Evolutionary conservation across 1,140 invertebrate species (phyloP), one percentile per base, ranked within the genome.

Genomic region (Zaprionus tsacasi): DNA sequence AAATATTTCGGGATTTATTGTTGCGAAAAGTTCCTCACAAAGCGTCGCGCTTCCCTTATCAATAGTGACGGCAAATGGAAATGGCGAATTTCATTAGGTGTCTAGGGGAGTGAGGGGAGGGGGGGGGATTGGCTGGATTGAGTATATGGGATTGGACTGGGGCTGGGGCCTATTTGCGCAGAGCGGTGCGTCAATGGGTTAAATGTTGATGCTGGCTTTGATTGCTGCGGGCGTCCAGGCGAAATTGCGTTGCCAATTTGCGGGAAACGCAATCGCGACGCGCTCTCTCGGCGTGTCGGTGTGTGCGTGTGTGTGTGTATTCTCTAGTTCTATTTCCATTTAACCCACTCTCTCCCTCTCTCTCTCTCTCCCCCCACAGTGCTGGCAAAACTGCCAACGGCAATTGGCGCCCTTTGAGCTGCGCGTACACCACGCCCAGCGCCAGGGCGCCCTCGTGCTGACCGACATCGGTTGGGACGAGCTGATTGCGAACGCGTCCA

Each of bases 391-490:
- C 58, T 87, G 91, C 74, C 79, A 78, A 6, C 64, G 82, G 61
- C 76, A 79, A 60, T 64, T 78, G 74, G 63, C 79, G 13, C 74
- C 82, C 13, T 88, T 89, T 71, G 66, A 85, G 40, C 66, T 89
- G 64, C 72, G 78, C 33, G 71, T 88, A 1, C 81, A 85, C 30
- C 72, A 81, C 56, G 85, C 85, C 54, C 81, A 91, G 57, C 91
- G 88, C 3, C 92, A 92, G 66, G 92, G 90, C 10, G 82, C 92
- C n/a, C 57, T 96, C 60, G 96, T 96, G 11, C 95, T 96, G 55
- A 96, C 95, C 30, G 96, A 96, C 93, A 95, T 96, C 64, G 95
- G 95, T 40, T 96, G 96, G 96, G 95, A 95, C 45, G 83, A 88
- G 70, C 70, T 94, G 94, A 48, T 94, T 94, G 92, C 94, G 94